phyloP scores from a whole-genome alignment of 2,797 vertebrate species.

The Poeciliopsis gracilis region DNA sequence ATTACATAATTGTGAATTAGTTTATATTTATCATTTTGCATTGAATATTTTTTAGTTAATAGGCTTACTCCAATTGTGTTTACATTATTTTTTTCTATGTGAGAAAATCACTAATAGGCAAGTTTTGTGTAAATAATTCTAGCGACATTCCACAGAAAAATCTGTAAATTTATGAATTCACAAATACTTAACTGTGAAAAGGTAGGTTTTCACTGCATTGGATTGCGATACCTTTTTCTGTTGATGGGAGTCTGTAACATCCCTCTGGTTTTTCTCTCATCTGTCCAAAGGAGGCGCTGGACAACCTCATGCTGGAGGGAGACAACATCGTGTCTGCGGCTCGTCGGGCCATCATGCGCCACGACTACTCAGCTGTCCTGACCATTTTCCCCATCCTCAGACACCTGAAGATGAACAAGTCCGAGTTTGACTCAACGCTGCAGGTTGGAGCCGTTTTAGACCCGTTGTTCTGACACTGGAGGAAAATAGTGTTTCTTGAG shows the following conservation, averaged over 20 bases:
- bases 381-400: conserved; percentile 95
- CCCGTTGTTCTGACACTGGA: neutral
- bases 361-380: conserved; percentile 95
- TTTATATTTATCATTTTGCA: neutral
- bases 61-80: neutral
- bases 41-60: neutral
- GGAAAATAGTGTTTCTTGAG: no score
- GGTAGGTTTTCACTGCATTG: neutral
- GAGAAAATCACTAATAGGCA: no score
- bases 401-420: conserved; percentile 95
- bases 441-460: conserved; percentile 78
- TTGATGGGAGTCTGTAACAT: neutral
- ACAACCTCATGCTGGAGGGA: conserved; percentile 95
- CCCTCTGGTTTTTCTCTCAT: neutral
- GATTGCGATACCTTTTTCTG: neutral
- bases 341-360: conserved; percentile 90
- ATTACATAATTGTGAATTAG: neutral
- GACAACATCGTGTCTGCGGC: conserved; percentile 94
- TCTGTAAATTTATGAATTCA: neutral
- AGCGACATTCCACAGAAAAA: neutral
- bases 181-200: neutral
- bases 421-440: conserved; percentile 93
- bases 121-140: neutral
- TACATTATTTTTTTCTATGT: no score
- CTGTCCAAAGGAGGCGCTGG: conserved; percentile 88